A percentile compares a stretch with the other conserved stretches of the same genome.
phyloP scores from a whole-genome alignment of 2,797 vertebrate species.

The Poeciliopsis presidionis region DNA sequence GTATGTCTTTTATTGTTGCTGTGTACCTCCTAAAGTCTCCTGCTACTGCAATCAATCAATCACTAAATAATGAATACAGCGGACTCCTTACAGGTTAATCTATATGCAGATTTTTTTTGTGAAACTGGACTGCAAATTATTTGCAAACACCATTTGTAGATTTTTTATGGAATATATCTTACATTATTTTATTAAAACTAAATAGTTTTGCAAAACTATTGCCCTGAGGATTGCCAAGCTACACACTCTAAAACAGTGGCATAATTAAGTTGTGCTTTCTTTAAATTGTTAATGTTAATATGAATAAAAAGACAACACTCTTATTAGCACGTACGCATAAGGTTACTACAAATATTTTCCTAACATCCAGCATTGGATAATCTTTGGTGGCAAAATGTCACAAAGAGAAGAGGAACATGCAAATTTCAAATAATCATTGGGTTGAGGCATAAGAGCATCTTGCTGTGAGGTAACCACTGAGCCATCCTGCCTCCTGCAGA shows the following conservation, averaged over 20 bases:
- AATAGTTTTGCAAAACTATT: background rate
- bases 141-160: too few relatives aligned
- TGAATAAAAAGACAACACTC: background rate
- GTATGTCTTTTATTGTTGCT: too few relatives aligned
- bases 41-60: too few relatives aligned
- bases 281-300: background rate
- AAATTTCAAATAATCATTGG: conserved; percentile 9
- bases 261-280: background rate
- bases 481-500: background rate
- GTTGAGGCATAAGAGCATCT: conserved; percentile 16
- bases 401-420: conserved; percentile 8
- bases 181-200: background rate
- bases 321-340: background rate
- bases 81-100: too few relatives aligned
- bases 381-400: background rate
- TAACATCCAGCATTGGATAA: background rate
- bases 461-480: conserved; percentile 21
- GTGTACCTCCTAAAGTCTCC: too few relatives aligned
- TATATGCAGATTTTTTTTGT: too few relatives aligned
- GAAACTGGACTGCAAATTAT: too few relatives aligned
- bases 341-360: background rate
- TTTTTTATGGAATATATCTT: too few relatives aligned
- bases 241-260: background rate
- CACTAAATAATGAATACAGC: too few relatives aligned
- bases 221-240: background rate